Percentiles rank a stretch among this genome's conserved stretches.
These are phyloP conservation scores for Diplolepis rosae DNA, from an alignment of 2,888 invertebrate genomes.

Conservation along the genomic window DNA sequence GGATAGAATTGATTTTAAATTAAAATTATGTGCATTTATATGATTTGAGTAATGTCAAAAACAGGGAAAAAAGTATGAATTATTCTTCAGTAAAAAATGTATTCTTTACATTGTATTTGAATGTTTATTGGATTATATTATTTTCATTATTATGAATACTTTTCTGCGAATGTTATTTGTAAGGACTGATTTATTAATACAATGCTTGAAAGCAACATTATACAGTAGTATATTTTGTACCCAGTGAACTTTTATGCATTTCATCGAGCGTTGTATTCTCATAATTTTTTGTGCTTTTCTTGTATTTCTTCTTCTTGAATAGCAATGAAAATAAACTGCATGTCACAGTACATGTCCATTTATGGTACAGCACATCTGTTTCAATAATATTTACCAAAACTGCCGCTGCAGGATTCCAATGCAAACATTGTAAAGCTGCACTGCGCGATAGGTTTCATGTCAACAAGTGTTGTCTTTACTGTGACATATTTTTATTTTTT, in stretches of 20 bases:
- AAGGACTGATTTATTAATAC: no score
- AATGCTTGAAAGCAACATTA: neutral
- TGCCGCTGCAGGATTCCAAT: conserved; percentile 53
- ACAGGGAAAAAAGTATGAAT: no score
- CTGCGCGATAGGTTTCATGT: conserved; percentile 33
- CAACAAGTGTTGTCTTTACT: conserved; percentile 15
- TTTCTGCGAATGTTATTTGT: no score
- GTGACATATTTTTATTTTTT: neutral
- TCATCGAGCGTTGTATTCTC: neutral
- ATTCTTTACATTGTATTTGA: no score
- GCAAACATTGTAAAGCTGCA: conserved; percentile 56
- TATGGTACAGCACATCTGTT: conserved; percentile 29
- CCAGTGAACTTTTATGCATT: neutral
- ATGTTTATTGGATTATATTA: no score
- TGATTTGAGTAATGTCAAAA: no score
- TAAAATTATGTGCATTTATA: no score
- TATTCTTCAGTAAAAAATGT: no score
- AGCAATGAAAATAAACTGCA: neutral
- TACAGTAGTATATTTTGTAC: neutral
- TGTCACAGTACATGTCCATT: neutral
- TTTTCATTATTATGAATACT: no score
- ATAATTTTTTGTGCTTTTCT: neutral
- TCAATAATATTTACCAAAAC: conserved; percentile 55
- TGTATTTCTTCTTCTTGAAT: neutral
- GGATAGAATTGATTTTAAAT: no score